Conservation (phyloP, 30 jellyfish, hydroid and myxozoan species). For the Mastigias papua region DNA sequence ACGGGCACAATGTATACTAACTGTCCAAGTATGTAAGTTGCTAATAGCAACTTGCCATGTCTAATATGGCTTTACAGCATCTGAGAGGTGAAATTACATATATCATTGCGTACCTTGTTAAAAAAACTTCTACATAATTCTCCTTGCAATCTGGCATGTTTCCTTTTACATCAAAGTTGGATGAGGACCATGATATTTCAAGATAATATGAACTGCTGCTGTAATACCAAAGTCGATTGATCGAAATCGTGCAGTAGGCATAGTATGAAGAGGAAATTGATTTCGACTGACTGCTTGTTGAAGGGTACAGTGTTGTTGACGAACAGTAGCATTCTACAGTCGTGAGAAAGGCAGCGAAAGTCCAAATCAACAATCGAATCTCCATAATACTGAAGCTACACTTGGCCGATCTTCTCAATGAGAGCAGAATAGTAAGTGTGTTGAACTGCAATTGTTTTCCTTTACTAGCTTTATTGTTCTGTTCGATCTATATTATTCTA, state of each 20-base stretch:
- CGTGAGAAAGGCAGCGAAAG: not conserved
- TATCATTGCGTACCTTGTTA: slow-evolving; percentile 16
- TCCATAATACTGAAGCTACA: not conserved
- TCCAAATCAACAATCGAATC: not conserved
- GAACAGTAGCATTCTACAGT: not conserved
- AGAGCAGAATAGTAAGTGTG: no score
- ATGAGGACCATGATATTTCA: slow-evolving; percentile 16
- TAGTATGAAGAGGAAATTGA: not conserved
- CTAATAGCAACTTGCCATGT: no score
- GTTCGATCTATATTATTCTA: no score
- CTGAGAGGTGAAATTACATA: no score
- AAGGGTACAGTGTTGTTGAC: not conserved
- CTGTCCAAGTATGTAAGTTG: no score
- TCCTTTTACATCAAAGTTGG: slow-evolving; percentile 16
- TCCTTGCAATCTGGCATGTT: slow-evolving; percentile 36
- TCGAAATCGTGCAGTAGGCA: not conserved
- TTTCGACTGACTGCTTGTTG: not conserved
- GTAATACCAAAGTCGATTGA: not conserved
- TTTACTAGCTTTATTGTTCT: no score
- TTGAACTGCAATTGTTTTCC: no score
- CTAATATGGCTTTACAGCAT: no score
- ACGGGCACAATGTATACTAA: no score
- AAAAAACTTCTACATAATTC: slow-evolving; percentile 31
- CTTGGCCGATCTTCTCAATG: no score
- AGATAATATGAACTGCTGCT: not conserved